Percentiles rank a stretch among this genome's conserved stretches.
phyloP scores from a whole-genome alignment of 1,140 invertebrate species.

The Drosophila pachea region DNA sequence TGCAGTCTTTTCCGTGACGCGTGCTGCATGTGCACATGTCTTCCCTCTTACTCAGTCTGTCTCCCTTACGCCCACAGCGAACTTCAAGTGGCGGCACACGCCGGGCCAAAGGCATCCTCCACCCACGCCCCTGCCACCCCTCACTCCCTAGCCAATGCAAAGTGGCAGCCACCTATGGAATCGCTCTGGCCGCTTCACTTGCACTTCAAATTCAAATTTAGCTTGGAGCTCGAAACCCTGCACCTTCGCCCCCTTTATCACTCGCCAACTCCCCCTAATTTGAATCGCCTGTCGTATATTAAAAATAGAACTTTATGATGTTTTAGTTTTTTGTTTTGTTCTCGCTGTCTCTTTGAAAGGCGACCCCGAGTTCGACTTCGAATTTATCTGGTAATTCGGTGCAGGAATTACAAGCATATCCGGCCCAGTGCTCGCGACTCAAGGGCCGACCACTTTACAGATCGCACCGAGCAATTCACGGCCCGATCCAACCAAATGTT shows the following conservation, averaged over 20 bases:
- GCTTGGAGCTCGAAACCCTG: constrained; percentile 43
- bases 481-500: constrained; percentile 12
- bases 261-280: constrained; percentile 46
- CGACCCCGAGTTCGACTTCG: constrained; percentile 37
- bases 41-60: constrained; percentile 9
- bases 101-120: constrained; percentile 25
- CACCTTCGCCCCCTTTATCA: constrained; percentile 6
- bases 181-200: constrained; percentile 47
- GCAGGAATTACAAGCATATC: constrained; percentile 67
- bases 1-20: constrained; percentile 29
- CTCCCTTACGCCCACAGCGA: constrained; percentile 12
- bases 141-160: constrained; percentile 24
- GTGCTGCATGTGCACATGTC: not conserved
- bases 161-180: constrained; percentile 70
- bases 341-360: constrained; percentile 26
- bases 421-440: constrained; percentile 33
- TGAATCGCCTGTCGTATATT: constrained; percentile 33
- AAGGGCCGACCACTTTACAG: constrained; percentile 37
- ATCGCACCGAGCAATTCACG: not conserved
- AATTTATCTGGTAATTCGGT: constrained; percentile 26
- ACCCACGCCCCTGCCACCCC: not conserved
- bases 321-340: constrained; percentile 17
- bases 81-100: constrained; percentile 66
- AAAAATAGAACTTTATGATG: constrained; percentile 75
- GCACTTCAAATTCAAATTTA: constrained; percentile 57